Evolutionary conservation across 2,797 vertebrate genomes (phyloP), one percentile per base, ranked within the genome.

Genomic region (Epinephelus malabaricus): DNA sequence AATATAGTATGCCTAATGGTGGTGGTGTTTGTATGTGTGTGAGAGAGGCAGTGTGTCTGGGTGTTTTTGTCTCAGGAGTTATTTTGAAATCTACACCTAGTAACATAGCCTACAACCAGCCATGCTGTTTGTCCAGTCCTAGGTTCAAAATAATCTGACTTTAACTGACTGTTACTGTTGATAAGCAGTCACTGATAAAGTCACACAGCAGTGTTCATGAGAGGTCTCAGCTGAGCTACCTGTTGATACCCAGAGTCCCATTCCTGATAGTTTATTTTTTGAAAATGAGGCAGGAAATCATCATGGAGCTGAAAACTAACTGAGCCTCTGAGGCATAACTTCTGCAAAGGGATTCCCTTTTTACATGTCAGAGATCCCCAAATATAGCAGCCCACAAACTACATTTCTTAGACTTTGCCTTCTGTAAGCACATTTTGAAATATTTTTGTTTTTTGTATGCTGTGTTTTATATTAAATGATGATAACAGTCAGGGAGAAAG

Each of bases 231-330:
- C 65, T 69, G 62, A 71, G 72, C 86, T 75, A 94, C 89, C 91
- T 94, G 92, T 94, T 94, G 91, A 90, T 89, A 61, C 64, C n/a
- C 6, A 49, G 30, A 74, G 63, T 63, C 53, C 23, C 75, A 62
- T 21, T 63, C 64, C 64, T 61, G 3, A 56, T 54, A 53, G 43
- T 73, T 73, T 65, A 34, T 77, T 53, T 59, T 43, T 12, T 10
- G 11, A 49, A 50, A 60, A 38, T 21, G n/a, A 19, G 49, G 6
- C 23, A 80, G 78, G 67, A 86, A 85, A 60, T 56, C 40, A 27
- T 21, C 47, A 11, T 45, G 14, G 13, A 67, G 73, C 3, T 65
- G 7, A 25, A 30, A 65, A 65, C 50, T 27, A 25, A 69, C 21
- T 56, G 25, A 66, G 50, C 64, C 62, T 54, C 21, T 51, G 30